phyloP scores from a whole-genome alignment of 1,140 invertebrate genomes.

The Drosophila novamexicana region DNA sequence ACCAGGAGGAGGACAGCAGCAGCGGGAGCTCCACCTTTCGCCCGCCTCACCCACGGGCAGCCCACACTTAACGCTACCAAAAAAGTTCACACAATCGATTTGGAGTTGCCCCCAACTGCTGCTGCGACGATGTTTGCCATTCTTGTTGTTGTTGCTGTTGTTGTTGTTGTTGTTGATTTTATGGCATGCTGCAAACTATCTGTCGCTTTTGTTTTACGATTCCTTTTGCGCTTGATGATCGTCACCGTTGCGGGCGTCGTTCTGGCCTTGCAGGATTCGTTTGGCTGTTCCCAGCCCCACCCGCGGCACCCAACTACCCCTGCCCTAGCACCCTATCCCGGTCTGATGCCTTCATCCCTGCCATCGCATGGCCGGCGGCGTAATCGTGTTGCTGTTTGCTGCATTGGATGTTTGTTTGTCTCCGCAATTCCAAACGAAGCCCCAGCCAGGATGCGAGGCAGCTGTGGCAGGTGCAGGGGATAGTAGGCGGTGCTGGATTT shows the following conservation, averaged over 20 bases:
- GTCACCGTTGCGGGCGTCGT: slow-evolving; percentile 49
- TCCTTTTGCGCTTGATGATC: slow-evolving; percentile 78
- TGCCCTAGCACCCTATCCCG: neutral
- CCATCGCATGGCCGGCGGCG: slow-evolving; percentile 61
- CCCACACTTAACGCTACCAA: slow-evolving; percentile 67
- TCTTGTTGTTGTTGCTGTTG: slow-evolving; percentile 44
- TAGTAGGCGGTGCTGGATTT: slow-evolving; percentile 21
- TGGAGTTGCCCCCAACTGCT: slow-evolving; percentile 63
- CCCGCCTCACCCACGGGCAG: slow-evolving; percentile 2
- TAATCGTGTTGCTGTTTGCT: slow-evolving; percentile 81
- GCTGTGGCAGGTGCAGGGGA: neutral
- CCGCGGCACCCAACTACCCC: neutral
- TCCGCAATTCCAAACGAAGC: slow-evolving; percentile 44
- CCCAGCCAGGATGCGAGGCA: neutral
- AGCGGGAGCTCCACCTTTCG: slow-evolving; percentile 18
- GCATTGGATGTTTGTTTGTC: slow-evolving; percentile 80
- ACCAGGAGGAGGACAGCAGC: neutral
- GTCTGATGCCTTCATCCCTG: neutral
- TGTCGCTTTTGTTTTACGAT: slow-evolving; percentile 83
- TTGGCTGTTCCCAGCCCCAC: neutral
- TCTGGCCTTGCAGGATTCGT: slow-evolving; percentile 18
- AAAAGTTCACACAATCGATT: slow-evolving; percentile 76
- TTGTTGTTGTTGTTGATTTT: slow-evolving; percentile 57
- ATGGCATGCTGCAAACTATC: slow-evolving; percentile 75
- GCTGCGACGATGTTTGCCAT: slow-evolving; percentile 29